These are phyloP conservation scores for Sphaeridia pumilis DNA, from an alignment of 2,888 invertebrate species.

Conservation along the genomic window DNA sequence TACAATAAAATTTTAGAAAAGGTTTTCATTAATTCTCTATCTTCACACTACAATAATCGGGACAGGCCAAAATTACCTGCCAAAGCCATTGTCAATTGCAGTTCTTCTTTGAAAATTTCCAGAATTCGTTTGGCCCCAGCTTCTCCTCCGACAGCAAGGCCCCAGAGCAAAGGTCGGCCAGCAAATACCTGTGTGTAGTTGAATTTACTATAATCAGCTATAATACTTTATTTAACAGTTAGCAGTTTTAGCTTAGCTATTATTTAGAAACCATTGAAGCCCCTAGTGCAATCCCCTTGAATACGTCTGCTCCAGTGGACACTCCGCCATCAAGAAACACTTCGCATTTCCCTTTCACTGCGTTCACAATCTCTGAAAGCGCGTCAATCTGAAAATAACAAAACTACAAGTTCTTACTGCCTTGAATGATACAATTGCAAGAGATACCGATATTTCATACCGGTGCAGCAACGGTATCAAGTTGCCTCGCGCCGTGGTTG, in stretches of 20 bases:
- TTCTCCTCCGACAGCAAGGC: conserved; percentile 63
- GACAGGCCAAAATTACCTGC: no score
- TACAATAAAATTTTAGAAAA: no score
- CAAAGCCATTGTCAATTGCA: conserved; percentile 62
- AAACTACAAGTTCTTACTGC: no score
- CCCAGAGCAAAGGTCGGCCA: conserved; percentile 79
- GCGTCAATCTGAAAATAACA: conserved; percentile 79
- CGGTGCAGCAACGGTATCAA: conserved; percentile 72
- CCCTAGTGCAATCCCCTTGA: conserved; percentile 81
- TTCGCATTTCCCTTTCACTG: conserved; percentile 55
- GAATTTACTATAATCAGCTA: no score
- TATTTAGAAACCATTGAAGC: conserved; percentile 86
- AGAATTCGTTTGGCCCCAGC: conserved; percentile 63
- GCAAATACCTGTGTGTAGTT: conserved; percentile 78
- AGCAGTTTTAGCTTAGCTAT: no score
- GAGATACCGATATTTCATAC: no score
- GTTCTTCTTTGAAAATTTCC: conserved; percentile 58
- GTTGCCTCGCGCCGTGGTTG: conserved; percentile 85
- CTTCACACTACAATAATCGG: no score
- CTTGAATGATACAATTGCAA: no score
- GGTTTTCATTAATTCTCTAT: no score
- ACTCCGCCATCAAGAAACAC: conserved; percentile 82
- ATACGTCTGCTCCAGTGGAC: conserved; percentile 69
- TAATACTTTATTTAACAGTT: no score
- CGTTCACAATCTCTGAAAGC: conserved; percentile 63